Evolutionary conservation across 2,888 invertebrate genomes (phyloP), one percentile per base, ranked within the genome.

Genomic region (Cosmorhoe ocellata): DNA sequence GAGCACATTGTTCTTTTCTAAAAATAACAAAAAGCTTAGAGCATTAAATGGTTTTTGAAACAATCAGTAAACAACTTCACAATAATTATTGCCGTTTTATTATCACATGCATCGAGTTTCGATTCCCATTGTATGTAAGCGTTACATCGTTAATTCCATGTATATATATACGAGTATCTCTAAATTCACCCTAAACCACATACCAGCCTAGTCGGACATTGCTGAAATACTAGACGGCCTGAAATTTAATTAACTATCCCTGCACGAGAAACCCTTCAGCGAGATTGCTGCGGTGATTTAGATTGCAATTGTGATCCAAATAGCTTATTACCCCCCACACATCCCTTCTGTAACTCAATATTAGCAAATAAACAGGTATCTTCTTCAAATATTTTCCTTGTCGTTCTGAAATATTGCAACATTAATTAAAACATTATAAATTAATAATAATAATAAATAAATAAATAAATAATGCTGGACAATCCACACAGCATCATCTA

Each of bases 191-290:
- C 18, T 41, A 36, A 48, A 38, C 27, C 28, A 46, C 28, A 27
- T 30, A 30, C 30, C n/a, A n/a, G n/a, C n/a, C 28, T 36, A 56
- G 56, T 54, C 49, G 61, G 55, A 64, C 75, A 76, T 78, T 67
- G 64, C 61, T 76, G 74, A 75, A 78, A 84, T 81, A 71, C 79
- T 83, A 83, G 78, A 76, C 78, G 58, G 69, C 56, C 74, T 76
- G 71, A 82, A 85, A 84, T 84, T 84, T 84, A 85, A 86, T 85
- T 85, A 85, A 82, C 84, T 71, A 59, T 61, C 75, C 77, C 62
- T 58, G 47, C 59, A 55, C 58, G 50, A 55, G 62, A 66, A 65
- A 64, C 79, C 75, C 67, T 69, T 63, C 57, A 61, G 54, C 60
- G 63, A 57, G 63, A 68, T 64, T 56, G 62, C 61, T 63, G 60